Base-by-base conservation (phyloP, 30 jellyfish, hydroid and myxozoan species). In the Aurelia coerulea region DNA sequence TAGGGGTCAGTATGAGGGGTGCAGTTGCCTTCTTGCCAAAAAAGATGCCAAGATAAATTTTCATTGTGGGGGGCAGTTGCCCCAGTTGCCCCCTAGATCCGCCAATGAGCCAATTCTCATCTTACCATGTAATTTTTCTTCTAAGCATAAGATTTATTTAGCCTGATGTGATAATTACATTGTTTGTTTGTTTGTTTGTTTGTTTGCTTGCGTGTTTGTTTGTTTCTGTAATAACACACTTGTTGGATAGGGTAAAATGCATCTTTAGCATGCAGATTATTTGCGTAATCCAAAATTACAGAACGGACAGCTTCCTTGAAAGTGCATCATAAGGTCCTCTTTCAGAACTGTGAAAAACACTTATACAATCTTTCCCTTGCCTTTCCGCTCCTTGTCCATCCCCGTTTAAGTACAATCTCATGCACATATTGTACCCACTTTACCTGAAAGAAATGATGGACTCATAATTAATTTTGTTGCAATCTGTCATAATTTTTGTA, bases 241-340 rank as follows among this genome's bases (percentile, higher is more conserved):
- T 60, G 8, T 51, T 5, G 87, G 82, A 83, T 93, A 91, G 0
- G 98, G 97, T 2, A 83, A 33, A 93, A 93, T 10, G 91, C 23
- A 34, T 93, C 96, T n/a, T 41, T 88, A 4, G 68, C 65, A 83
- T 88, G 64, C 14, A 10, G 83, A 1, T 51, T 42, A 49, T 79
- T 76, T 54, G 62, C 65, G 51, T 81, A 90, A 54, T 70, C 74
- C 5, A 92, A 68, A 17, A 88, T 15, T 13, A 86, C n/a, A 17
- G 88, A 41, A 8, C 56, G 73, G 19, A 77, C 90, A 23, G 11
- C 73, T 34, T 77, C 79, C 76, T 66, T 69, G 76, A 88, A 5
- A 94, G 56, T 34, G 91, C 91, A 79, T 94, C 97, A 64, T 56
- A 94, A 49, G 88, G 89, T 1, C 97, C 93, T 83, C 79, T 94